phyloP scores from a whole-genome alignment of 2,797 vertebrate genomes.

The Crocodylus rhombifer region DNA sequence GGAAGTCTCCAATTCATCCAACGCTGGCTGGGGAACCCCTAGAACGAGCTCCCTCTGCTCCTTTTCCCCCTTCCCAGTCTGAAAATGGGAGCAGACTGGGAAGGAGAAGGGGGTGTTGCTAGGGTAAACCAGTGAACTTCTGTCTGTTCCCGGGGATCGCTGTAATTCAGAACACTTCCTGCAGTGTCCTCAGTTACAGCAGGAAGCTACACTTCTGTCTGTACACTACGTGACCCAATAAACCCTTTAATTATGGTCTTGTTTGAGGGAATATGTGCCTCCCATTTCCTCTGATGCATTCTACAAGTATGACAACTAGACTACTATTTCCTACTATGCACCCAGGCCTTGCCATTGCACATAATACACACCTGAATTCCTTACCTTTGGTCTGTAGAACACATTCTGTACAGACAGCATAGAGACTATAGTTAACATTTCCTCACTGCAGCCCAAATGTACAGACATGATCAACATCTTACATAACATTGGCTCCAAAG shows the following conservation, averaged over 20 bases:
- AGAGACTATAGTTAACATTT: conserved; percentile 98
- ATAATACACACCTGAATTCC: neutral
- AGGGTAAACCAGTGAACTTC: too few species aligned
- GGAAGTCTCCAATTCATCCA: too few species aligned
- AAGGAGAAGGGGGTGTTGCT: too few species aligned
- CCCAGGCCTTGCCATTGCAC: neutral
- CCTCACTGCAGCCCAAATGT: conserved; percentile 97
- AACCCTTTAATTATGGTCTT: neutral
- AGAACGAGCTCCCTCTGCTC: too few species aligned
- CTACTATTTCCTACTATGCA: neutral
- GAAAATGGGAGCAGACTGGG: too few species aligned
- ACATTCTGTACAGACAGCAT: conserved; percentile 99
- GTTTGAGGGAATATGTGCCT: neutral
- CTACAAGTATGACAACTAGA: neutral
- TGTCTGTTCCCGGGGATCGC: too few species aligned
- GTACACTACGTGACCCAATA: accelerated
- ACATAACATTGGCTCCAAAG: conserved; percentile 98
- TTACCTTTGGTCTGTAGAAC: conserved; percentile 97
- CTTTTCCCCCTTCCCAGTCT: too few species aligned
- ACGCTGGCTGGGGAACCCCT: too few species aligned
- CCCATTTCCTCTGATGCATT: neutral
- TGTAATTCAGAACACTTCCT: too few species aligned
- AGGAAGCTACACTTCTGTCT: too few species aligned
- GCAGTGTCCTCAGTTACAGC: too few species aligned
- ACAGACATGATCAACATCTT: conserved; percentile 99